Evolutionary conservation across 2,113 vertebrate species (phyloP).

Genomic region (Alethe castanea): DNA sequence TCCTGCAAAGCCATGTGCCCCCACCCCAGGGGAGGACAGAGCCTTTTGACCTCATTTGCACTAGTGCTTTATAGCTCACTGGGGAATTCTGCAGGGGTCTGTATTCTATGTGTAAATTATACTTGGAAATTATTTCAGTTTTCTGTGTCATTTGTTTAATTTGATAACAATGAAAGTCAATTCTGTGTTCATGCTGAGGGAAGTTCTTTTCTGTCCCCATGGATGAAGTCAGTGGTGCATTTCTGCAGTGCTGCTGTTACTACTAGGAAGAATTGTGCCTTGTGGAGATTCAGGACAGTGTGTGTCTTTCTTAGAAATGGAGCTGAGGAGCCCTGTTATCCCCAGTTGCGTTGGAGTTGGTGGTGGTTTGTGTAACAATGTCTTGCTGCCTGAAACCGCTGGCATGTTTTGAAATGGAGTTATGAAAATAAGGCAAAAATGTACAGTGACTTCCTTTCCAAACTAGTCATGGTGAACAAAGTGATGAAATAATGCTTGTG

Average conservation of each 20-base stretch:
- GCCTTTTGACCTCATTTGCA: not conserved
- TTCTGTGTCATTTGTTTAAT: not conserved
- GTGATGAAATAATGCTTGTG: not conserved
- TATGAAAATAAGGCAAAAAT: not conserved
- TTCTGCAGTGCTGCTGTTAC: not conserved
- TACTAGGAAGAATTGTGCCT: not conserved
- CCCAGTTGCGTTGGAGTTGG: not conserved
- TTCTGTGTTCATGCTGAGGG: not conserved
- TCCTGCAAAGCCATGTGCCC: not conserved
- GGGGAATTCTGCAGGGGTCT: not conserved
- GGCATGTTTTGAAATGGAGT: not conserved
- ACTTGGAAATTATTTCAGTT: not conserved
- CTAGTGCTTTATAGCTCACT: not conserved
- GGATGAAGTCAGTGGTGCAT: not conserved
- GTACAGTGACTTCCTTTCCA: not conserved
- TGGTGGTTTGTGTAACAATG: not conserved
- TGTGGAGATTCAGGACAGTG: not conserved
- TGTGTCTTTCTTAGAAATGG: not conserved
- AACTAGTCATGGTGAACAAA: not conserved
- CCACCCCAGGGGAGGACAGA: not conserved
- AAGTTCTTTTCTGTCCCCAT: not conserved
- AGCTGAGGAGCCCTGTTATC: not conserved
- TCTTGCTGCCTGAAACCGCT: not conserved
- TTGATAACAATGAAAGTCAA: not conserved
- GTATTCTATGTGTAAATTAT: not conserved